Evolutionary conservation across 2,797 vertebrate genomes (phyloP), one percentile per base, ranked within the genome.

Genomic region (Heterohyrax brucei): DNA sequence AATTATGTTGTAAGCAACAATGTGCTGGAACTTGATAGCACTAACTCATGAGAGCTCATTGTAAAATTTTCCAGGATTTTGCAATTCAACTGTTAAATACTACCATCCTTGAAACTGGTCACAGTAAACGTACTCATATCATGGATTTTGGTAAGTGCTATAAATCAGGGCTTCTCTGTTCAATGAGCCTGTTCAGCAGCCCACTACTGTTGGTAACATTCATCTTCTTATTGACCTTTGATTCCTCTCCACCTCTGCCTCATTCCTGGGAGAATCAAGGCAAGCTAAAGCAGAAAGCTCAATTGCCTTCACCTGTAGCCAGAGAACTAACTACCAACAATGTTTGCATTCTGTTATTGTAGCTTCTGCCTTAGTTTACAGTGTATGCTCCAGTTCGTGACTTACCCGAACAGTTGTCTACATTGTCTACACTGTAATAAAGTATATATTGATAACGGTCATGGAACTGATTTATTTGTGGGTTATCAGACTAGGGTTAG

Each of bases 401-500:
- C 84, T 46, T 81, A n/a, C 56, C 66, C 61, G 76, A 75, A 24
- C 19, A 73, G 1, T 33, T n/a, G 46, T 68, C 64, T 95, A 33
- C 50, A 73, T 83, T 94, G 87, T 68, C 82, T 92, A 93, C 83
- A n/a, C n/a, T 59, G 16, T 24, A 97, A 95, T 96, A 95, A 96
- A 97, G 73, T 39, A 16, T 56, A 19, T 77, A 4, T 82, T 90
- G 70, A 50, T 64, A 88, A 86, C 12, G 82, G 62, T 24, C 30
- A 2, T 89, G 62, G n/a, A 56, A 46, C 48, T 95, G 81, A 72
- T 76, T 94, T 87, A 90, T 85, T 64, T 46, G 72, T 93, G 73
- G 28, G 3, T 88, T 82, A 90, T 89, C 33, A 61, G 30, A 68
- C 13, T 56, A 33, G 10, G 73, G 2, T 53, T 53, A 85, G 19